A percentile compares a stretch with the other conserved stretches of the same genome.
Conservation (phyloP, 1,140 invertebrate genomes). For the Drosophila sturtevanti region DNA sequence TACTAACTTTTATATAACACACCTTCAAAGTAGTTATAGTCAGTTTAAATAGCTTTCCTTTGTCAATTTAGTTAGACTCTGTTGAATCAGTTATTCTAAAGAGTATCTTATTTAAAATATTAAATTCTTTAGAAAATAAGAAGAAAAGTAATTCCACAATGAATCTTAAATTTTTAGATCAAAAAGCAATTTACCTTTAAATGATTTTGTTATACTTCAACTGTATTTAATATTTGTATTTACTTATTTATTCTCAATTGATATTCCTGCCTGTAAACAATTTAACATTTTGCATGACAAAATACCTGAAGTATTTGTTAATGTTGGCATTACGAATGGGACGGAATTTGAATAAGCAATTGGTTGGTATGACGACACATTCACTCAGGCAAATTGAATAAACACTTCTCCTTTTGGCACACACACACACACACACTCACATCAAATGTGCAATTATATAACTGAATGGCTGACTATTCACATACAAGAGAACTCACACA, state of each 20-base stretch:
- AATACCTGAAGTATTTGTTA: constrained; percentile 57
- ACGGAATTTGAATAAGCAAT: constrained; percentile 38
- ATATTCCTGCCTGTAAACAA: not conserved
- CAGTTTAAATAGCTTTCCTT: too few relatives aligned
- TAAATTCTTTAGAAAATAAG: too few relatives aligned
- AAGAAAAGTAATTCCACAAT: too few relatives aligned
- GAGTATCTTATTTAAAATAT: too few relatives aligned
- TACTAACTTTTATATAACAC: too few relatives aligned
- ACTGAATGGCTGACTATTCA: constrained; percentile 25
- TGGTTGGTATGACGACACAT: constrained; percentile 43
- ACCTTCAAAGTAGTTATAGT: too few relatives aligned
- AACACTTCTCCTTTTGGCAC: constrained; percentile 61
- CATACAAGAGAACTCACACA: not conserved
- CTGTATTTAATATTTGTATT: not conserved
- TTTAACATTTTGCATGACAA: constrained; percentile 38
- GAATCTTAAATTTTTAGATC: not conserved
- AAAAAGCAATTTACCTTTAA: not conserved
- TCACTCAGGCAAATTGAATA: constrained; percentile 70
- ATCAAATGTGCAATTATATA: constrained; percentile 75
- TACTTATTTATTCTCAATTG: not conserved
- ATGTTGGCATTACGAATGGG: constrained; percentile 56
- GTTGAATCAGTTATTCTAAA: too few relatives aligned
- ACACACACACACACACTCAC: not conserved
- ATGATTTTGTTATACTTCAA: not conserved
- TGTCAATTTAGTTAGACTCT: too few relatives aligned